Percentiles rank a stretch among this genome's conserved stretches.
These are phyloP conservation scores for Parapsyche elsis DNA, from an alignment of 1,140 invertebrate genomes.

Conservation along the genomic window DNA sequence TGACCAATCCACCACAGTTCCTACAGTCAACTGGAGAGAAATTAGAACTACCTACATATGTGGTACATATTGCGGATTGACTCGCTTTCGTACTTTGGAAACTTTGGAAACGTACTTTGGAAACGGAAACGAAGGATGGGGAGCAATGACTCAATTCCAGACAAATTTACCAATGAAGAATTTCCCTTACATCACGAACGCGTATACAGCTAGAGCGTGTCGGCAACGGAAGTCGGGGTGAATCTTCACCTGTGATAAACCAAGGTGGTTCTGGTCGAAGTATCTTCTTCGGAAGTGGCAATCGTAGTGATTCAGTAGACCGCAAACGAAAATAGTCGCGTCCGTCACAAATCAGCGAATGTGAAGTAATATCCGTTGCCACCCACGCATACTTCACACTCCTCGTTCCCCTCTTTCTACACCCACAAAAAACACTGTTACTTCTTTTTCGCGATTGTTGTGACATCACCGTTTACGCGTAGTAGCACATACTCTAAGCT, in stretches of 20 bases:
- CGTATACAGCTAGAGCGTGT: no score
- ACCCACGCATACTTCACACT: not conserved
- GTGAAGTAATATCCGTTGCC: constrained; percentile 9
- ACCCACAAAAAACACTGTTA: not conserved
- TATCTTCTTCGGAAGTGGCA: not conserved
- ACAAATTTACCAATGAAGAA: no score
- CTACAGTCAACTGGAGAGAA: no score
- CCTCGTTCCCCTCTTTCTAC: not conserved
- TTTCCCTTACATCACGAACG: no score
- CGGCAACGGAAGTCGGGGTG: no score
- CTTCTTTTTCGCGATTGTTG: not conserved
- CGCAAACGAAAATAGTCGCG: not conserved
- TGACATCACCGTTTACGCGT: not conserved
- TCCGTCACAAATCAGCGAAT: not conserved
- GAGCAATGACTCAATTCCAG: no score
- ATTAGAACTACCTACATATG: no score
- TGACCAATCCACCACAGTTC: no score
- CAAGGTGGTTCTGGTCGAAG: constrained; percentile 5
- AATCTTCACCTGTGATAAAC: not conserved
- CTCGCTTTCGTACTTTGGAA: no score
- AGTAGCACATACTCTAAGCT: not conserved
- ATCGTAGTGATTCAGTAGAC: not conserved
- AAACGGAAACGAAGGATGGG: no score
- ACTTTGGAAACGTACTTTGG: no score
- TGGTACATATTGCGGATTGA: no score